A percentile compares a stretch with the other conserved stretches of the same genome.
Evolutionary conservation across 2,888 invertebrate genomes (phyloP).

Genomic region (Drosophila nigritarsus): DNA sequence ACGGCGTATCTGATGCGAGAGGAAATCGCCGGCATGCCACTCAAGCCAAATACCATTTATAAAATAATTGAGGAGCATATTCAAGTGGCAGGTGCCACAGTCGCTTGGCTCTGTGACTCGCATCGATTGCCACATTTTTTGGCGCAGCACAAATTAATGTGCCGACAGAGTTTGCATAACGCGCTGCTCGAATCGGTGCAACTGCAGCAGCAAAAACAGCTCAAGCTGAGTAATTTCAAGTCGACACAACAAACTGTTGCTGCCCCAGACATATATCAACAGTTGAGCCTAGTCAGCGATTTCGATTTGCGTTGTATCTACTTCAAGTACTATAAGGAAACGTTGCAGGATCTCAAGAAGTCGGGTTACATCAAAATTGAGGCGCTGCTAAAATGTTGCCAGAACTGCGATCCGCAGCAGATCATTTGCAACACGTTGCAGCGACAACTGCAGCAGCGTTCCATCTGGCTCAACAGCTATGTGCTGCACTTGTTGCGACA

Average conservation of each 20-base stretch:
- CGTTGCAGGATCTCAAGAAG: conserved; percentile 12
- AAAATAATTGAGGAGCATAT: conserved; percentile 36
- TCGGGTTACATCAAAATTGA: conserved; percentile 14
- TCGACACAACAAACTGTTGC: background rate
- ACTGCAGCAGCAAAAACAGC: conserved; percentile 7
- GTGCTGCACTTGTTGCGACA: conserved; percentile 18
- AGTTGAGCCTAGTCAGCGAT: conserved; percentile 13
- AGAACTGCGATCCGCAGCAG: conserved; percentile 28
- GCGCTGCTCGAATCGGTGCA: conserved; percentile 15
- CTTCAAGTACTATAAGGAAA: conserved; percentile 41
- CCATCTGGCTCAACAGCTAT: conserved; percentile 24
- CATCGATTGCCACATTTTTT: conserved; percentile 24
- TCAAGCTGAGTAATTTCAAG: conserved; percentile 7
- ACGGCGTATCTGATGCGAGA: conserved; percentile 21
- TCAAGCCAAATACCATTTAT: conserved; percentile 9
- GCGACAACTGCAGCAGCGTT: conserved; percentile 10
- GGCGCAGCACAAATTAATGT: background rate
- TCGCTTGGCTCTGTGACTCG: conserved; percentile 33
- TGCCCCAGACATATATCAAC: conserved; percentile 34
- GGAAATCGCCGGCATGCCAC: background rate
- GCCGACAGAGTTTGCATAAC: conserved; percentile 17
- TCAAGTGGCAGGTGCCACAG: background rate
- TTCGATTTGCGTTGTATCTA: conserved; percentile 26
- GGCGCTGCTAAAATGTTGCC: conserved; percentile 26
- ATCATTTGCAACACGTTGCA: conserved; percentile 33